Percentiles rank a stretch among this genome's conserved stretches.
phyloP scores from a whole-genome alignment of 2,113 vertebrate species.

The Phocoena phocoena region DNA sequence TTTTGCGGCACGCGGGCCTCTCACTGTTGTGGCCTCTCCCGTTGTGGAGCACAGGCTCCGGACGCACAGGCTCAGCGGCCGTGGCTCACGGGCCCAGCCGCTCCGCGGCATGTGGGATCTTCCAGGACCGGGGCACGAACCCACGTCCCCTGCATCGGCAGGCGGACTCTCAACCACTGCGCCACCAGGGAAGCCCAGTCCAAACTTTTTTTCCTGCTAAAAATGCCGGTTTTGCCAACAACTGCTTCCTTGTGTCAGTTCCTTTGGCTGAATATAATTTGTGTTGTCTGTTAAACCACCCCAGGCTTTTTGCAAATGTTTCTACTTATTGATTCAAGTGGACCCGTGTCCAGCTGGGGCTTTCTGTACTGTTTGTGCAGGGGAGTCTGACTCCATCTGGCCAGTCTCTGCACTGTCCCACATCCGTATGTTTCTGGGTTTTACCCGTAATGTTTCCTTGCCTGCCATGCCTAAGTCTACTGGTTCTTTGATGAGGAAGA shows the following conservation, averaged over 20 bases:
- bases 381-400: rapidly evolving
- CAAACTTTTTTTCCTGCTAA: not conserved
- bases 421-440: rapidly evolving
- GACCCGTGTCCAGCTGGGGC: not conserved
- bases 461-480: not conserved
- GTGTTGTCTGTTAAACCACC: not conserved
- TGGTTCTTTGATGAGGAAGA: not conserved
- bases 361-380: rapidly evolving
- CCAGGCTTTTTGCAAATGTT: not conserved
- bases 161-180: no score
- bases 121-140: no score
- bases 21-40: no score
- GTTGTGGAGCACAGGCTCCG: no score
- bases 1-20: no score
- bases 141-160: no score
- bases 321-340: not conserved
- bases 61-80: no score
- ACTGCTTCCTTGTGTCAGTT: not conserved
- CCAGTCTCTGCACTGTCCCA: rapidly evolving
- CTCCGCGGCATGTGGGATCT: no score
- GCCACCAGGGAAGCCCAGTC: not conserved
- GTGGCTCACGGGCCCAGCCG: no score
- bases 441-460: rapidly evolving
- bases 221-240: not conserved
- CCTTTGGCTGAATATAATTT: not conserved